Conservation (phyloP, 2,113 vertebrate species). For the Girardinichthys multiradiatus region DNA sequence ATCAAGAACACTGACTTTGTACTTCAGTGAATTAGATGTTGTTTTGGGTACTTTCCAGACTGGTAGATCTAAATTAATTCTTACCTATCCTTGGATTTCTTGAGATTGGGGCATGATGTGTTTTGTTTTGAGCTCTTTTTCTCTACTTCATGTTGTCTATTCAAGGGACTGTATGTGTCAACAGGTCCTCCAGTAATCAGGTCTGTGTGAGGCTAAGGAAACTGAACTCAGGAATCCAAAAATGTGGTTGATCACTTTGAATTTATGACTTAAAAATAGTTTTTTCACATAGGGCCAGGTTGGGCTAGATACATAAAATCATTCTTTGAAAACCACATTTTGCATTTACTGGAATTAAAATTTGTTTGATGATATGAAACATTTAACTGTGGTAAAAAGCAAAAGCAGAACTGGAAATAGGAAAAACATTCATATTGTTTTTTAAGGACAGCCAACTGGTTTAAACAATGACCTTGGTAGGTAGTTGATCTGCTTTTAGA, state of each 20-base stretch:
- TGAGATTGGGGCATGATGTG: background rate
- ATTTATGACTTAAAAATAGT: background rate
- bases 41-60: background rate
- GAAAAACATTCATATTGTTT: background rate
- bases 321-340: too few species aligned
- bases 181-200: background rate
- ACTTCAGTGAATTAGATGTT: background rate
- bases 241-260: background rate
- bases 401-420: background rate
- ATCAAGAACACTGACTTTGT: background rate
- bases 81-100: too few species aligned
- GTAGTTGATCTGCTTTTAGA: too few species aligned
- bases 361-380: background rate
- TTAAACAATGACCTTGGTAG: too few species aligned
- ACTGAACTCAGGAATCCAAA: background rate
- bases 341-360: background rate
- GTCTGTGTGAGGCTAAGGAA: background rate
- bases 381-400: background rate
- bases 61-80: too few species aligned
- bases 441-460: background rate
- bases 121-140: background rate
- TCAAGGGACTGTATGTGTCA: too few species aligned
- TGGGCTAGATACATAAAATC: background rate
- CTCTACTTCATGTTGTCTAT: too few species aligned
- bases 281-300: background rate